Base-by-base conservation (phyloP, 2,113 vertebrate genomes). In the Galemys pyrenaicus region DNA sequence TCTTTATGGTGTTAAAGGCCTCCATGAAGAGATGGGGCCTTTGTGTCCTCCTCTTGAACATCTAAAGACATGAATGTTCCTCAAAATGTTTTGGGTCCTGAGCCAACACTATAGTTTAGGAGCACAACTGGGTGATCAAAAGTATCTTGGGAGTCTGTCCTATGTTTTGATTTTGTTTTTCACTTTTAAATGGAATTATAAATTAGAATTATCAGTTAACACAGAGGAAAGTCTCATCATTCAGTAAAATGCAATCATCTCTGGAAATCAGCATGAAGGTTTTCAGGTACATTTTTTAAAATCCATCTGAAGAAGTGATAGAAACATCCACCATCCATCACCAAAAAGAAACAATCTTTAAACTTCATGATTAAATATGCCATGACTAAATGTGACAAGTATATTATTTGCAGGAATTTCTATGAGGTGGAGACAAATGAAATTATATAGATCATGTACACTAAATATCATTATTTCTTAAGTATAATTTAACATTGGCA, bases 141-240 rank as follows among this genome's bases (percentile, higher is more conserved):
- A 58, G 13, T 75, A 51, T 51, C 49, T 51, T 51, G 49, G 49
- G 49, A 51, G 49, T 51, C 6, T 51, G 49, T 51, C 51, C 51
- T 54, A 6, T 54, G 35, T 39, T 71, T 39, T 46, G 64, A 28
- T 35, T 77, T 83, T 89, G 20, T 30, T 80, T 95, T 78, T 60
- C 58, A 68, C 16, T 62, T 93, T 84, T 74, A 70, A 88, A 75
- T 88, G 68, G 35, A 81, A 89, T 81, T 10, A 39, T 80, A 54
- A 54, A 13, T 37, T 37, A 68, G 65, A 93, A 71, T 71, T 93
- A 70, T 37, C 49, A 81, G 26, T 60, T 87, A 70, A 80, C n/a
- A 87, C 49, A 51, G 82, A 24, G 74, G 70, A 65, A 81, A 91
- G 58, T 93, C 80, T 96, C 91, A 88, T 95, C 64, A 86, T 71